Evolutionary conservation across 2,113 vertebrate species (phyloP), one percentile per base, ranked within the genome.

Genomic region (Nettapus auritus): DNA sequence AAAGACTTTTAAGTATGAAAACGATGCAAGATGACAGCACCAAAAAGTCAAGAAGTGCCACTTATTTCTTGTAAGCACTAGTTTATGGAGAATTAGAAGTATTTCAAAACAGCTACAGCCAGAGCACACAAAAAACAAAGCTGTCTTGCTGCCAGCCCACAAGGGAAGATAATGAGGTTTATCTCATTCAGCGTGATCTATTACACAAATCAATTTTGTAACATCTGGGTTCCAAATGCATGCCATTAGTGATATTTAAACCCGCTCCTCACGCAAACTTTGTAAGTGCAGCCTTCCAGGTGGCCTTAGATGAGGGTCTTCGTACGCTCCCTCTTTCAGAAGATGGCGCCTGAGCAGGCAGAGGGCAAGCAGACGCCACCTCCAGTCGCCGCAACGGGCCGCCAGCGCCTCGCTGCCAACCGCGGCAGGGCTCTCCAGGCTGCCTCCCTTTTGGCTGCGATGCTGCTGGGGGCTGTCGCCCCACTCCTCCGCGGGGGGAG

Each of bases 281-380:
- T 1, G 1, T 2, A 10, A 42, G 16, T 15, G 1, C 4, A 0
- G 12, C 6, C 11, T 6, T 5, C 14, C 25, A 9, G 14, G 11
- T 2, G 21, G 2, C 57, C 26, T 9, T n/a, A 3, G 19, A 3
- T 0, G 14, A 1, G 7, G 6, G 4, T 26, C 8, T 7, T 9
- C 16, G 11, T 22, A 6, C 46, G 3, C 9, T 12, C 44, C 8
- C 12, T 59, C 69, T 34, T 1, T 22, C 9, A 1, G 36, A 6
- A 29, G 33, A 36, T 5, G 33, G 59, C 33, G 26, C 2, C 8
- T 31, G 26, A 8, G 9, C 25, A 10, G 12, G 13, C 16, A 34
- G 40, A 4, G 5, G 33, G 23, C 13, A 25, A 8, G n/a, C 9
- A 21, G 34, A 21, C 28, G 17, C 5, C 22, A 71, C 4, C 23